These are phyloP conservation scores for Ameiurus melas DNA, from an alignment of 2,113 vertebrate species.

Conservation along the genomic window DNA sequence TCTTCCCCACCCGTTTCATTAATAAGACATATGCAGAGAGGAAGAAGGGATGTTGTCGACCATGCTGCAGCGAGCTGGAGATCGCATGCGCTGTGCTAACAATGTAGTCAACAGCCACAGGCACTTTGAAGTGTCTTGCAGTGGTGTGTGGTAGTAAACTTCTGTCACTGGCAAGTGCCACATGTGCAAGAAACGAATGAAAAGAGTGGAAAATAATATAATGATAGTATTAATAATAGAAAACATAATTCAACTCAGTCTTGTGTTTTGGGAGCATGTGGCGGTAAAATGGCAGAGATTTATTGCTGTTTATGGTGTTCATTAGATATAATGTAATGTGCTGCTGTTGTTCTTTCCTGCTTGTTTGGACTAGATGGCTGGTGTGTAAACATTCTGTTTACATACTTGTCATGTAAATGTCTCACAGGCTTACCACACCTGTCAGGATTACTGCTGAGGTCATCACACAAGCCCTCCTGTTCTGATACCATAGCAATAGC, in stretches of 20 bases:
- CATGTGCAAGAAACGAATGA: constrained; percentile 36
- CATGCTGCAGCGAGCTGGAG: constrained; percentile 14
- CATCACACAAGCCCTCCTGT: not conserved
- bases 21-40: constrained; percentile 46
- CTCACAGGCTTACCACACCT: constrained; percentile 26
- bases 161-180: constrained; percentile 49
- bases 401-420: constrained; percentile 8
- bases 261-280: constrained; percentile 13
- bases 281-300: not conserved
- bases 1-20: constrained; percentile 41
- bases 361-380: constrained; percentile 1
- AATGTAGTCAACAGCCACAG: constrained; percentile 41
- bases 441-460: constrained; percentile 21
- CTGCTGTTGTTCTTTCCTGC: constrained; percentile 1
- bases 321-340: not conserved
- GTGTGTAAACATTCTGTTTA: not conserved
- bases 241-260: not conserved
- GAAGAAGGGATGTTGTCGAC: constrained; percentile 37
- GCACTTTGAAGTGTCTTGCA: constrained; percentile 50
- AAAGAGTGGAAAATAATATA: constrained; percentile 7
- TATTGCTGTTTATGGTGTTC: constrained; percentile 10
- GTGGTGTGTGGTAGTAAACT: constrained; percentile 42
- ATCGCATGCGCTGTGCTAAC: constrained; percentile 36
- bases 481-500: not conserved
- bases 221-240: constrained; percentile 2